Base-by-base conservation (phyloP, 2,797 vertebrate species). In the Propithecus perrieri region DNA sequence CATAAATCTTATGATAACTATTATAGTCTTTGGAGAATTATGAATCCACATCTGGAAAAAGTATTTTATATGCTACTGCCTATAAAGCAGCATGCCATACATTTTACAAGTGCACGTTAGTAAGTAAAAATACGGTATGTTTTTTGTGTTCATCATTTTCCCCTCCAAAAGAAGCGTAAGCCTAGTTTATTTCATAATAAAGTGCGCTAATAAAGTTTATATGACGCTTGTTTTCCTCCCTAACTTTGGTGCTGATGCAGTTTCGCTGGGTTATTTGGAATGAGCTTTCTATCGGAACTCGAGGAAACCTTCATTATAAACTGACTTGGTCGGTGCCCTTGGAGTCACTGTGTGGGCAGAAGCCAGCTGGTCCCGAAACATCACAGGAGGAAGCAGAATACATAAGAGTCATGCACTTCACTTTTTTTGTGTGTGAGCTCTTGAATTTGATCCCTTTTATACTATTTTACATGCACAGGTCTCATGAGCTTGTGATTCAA, bases 1-100 rank as follows among this genome's bases (percentile, higher is more conserved):
- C 98, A 99, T 99, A 99, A 99, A 99, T 99, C 99, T 99, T 99
- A 98, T 98, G 98, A 99, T 99, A 99, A 99, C 98, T 98, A 98
- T 98, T 98, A 99, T 98, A 98, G 98, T 98, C 98, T 99, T 99
- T 99, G 96, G 99, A 99, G 98, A 99, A 99, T 99, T 99, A 98
- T 99, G 98, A 99, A 98, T 98, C 98, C 98, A 99, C 99, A 99
- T 99, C 98, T 99, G 99, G 99, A 99, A 99, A 99, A 99, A 98
- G 98, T 98, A 98, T 99, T 99, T 98, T 98, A 97, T 97, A 98
- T 95, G 97, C 98, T 98, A 98, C 98, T 98, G 99, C 98, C 98
- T 98, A 97, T 99, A 99, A 99, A 99, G 98, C 98, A 98, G 98
- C 98, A 98, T 98, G 98, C 98, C 98, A 96, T 98, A 97, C 97